Percentiles rank a stretch among this genome's conserved stretches.
Conservation (phyloP, 2,797 vertebrate genomes). For the Cyprinella venusta region DNA sequence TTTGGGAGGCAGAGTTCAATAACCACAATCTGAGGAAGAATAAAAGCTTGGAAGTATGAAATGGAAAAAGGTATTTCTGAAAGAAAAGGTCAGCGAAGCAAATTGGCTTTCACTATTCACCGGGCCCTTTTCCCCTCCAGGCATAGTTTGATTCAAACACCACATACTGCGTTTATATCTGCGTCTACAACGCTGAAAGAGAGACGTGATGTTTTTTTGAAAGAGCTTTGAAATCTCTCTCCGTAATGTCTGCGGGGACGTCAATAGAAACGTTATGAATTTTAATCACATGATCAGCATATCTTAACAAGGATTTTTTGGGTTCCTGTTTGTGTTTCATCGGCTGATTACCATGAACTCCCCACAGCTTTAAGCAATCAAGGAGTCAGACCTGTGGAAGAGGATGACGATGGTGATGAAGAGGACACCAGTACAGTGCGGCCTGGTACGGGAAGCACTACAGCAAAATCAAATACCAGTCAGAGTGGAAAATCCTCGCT, state of each 20-base stretch:
- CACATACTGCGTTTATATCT: constrained; percentile 50
- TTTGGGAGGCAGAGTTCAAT: constrained; percentile 61
- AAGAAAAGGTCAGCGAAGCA: constrained; percentile 56
- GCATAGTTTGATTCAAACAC: constrained; percentile 21
- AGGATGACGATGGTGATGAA: constrained; percentile 66
- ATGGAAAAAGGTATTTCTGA: constrained; percentile 63
- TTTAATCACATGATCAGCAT: constrained; percentile 16
- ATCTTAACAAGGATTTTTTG: neutral
- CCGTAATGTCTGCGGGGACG: neutral
- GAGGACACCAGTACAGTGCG: constrained; percentile 76
- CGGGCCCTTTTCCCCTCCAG: constrained; percentile 26
- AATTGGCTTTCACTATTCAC: constrained; percentile 49
- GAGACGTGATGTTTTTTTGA: constrained; percentile 26
- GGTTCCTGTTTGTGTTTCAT: constrained; percentile 20
- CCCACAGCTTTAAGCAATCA: constrained; percentile 82
- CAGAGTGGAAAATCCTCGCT: constrained; percentile 84
- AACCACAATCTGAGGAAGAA: constrained; percentile 62
- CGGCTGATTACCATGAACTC: neutral
- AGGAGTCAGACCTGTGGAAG: constrained; percentile 59
- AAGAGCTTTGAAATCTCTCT: constrained; percentile 16
- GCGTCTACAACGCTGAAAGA: constrained; percentile 28
- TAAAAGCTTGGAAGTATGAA: constrained; percentile 63
- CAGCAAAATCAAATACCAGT: constrained; percentile 85
- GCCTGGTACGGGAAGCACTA: constrained; percentile 75
- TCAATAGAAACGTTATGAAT: neutral